phyloP scores from a whole-genome alignment of 1,140 invertebrate genomes.

The Pogonognathellus flavescens region DNA sequence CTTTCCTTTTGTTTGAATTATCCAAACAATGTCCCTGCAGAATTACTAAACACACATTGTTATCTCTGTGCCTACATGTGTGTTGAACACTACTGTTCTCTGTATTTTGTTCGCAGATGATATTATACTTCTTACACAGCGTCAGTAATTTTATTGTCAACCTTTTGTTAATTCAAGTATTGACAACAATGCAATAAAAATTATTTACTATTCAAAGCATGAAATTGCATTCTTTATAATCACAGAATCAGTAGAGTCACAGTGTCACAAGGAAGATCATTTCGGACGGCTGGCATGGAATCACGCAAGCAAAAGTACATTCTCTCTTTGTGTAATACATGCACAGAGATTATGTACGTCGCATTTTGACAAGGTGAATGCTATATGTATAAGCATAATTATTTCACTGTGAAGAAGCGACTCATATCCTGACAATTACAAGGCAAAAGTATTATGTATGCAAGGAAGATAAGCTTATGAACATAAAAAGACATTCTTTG shows the following conservation, averaged over 20 bases:
- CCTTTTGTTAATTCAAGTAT: constrained; percentile 23
- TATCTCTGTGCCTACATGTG: background rate
- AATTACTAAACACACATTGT: background rate
- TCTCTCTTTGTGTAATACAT: too few species aligned
- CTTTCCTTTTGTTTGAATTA: constrained; percentile 2
- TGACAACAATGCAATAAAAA: constrained; percentile 6
- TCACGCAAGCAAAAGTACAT: too few species aligned
- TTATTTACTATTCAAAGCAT: constrained; percentile 42
- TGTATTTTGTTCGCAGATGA: background rate
- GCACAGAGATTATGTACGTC: too few species aligned
- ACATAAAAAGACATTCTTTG: too few species aligned
- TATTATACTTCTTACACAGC: background rate
- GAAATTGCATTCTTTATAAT: constrained; percentile 31
- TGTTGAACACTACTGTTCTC: background rate
- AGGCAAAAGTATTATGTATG: too few species aligned
- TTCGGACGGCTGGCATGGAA: too few species aligned
- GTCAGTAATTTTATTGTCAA: constrained; percentile 43
- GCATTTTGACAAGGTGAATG: too few species aligned
- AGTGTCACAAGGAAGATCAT: too few species aligned
- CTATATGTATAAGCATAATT: too few species aligned
- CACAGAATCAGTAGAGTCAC: background rate
- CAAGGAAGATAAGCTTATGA: too few species aligned
- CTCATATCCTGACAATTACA: too few species aligned
- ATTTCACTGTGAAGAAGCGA: too few species aligned
- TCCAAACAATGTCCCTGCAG: background rate